Evolutionary conservation across 2,113 vertebrate species (phyloP).

Genomic region (Apus apus): DNA sequence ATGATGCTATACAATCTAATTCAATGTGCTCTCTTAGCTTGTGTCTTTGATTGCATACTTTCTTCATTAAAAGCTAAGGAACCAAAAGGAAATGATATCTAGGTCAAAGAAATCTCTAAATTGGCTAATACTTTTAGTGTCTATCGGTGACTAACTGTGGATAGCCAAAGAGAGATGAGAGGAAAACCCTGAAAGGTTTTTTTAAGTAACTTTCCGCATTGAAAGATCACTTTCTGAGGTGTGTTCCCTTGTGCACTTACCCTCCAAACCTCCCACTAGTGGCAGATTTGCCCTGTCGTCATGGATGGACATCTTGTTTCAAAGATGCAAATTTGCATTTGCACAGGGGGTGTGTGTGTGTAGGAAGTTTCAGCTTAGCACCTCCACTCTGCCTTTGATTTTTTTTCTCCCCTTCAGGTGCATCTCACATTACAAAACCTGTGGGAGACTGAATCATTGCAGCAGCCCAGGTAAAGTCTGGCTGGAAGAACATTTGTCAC

Average conservation of each 20-base stretch:
- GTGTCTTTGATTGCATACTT: background rate
- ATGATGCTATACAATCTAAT: background rate
- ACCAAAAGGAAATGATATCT: background rate
- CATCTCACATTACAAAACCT: background rate
- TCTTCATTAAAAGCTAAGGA: background rate
- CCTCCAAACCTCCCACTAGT: background rate
- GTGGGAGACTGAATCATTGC: background rate
- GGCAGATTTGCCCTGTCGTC: background rate
- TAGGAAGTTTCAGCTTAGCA: conserved; percentile 3
- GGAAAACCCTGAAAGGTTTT: background rate
- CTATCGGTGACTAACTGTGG: background rate
- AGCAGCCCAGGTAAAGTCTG: background rate
- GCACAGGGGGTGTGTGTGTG: background rate
- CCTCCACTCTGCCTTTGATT: background rate
- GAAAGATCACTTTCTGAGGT: background rate
- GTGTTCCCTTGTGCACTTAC: background rate
- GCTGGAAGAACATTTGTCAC: background rate
- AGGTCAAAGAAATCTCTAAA: background rate
- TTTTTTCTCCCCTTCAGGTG: background rate
- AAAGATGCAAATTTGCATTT: background rate
- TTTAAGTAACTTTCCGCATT: background rate
- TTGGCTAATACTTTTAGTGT: background rate
- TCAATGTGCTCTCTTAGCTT: background rate
- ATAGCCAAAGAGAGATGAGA: background rate
- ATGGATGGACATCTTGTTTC: rapidly evolving